These are phyloP conservation scores for Erebia palarica DNA, from an alignment of 2,888 invertebrate species.

Conservation along the genomic window DNA sequence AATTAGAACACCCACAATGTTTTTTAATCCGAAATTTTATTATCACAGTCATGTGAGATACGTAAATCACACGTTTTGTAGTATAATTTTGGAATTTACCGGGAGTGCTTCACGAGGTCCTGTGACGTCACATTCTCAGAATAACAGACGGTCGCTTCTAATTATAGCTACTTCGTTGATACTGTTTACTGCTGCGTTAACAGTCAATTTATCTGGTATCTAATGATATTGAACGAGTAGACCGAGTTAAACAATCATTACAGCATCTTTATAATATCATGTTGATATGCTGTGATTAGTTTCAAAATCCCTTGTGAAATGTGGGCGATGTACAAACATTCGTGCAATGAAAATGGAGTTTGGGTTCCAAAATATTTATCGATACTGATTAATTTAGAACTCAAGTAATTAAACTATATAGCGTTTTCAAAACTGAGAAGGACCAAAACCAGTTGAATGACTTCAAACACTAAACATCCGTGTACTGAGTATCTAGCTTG, in stretches of 20 bases:
- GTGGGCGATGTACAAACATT: neutral
- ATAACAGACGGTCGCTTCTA: constrained; percentile 74
- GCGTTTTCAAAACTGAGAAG: too few relatives aligned
- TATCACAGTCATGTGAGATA: constrained; percentile 15
- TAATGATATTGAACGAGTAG: neutral
- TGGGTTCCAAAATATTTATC: neutral
- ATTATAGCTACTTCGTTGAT: constrained; percentile 58
- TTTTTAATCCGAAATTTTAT: constrained; percentile 5
- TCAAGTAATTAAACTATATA: neutral
- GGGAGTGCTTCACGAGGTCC: constrained; percentile 51
- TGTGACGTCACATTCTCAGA: constrained; percentile 72
- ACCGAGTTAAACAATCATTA: neutral
- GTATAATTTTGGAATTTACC: constrained; percentile 31
- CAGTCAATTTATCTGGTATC: constrained; percentile 16
- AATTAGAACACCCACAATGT: constrained; percentile 16
- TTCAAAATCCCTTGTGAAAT: neutral
- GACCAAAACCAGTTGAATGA: too few relatives aligned
- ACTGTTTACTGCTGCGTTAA: constrained; percentile 15
- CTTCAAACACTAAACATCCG: too few relatives aligned
- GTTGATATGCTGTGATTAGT: neutral
- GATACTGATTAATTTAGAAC: neutral
- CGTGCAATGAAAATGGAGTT: neutral
- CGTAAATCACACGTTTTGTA: constrained; percentile 15
- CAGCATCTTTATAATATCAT: neutral
- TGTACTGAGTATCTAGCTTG: too few relatives aligned